Evolutionary conservation across 2,797 vertebrate species (phyloP), one percentile per base, ranked within the genome.

Genomic region (Tragelaphus oryx): DNA sequence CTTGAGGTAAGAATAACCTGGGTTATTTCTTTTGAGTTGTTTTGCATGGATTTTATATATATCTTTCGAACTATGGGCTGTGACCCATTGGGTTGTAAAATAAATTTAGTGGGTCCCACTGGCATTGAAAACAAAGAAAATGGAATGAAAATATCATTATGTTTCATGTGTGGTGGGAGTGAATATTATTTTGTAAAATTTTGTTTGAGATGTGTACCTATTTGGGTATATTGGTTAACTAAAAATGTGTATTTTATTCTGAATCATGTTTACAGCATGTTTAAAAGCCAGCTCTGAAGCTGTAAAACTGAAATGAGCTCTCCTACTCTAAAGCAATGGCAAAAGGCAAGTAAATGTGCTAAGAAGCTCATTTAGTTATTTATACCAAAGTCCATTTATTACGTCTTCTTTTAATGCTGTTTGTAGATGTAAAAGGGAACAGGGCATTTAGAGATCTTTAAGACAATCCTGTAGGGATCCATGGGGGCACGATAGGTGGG

Each of bases 241-340:
- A 75, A 94, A 94, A 91, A 82, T 60, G n/a, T 60, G 68, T 75
- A 24, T 88, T 93, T 95, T 33, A 55, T 22, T 84, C 12, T 50
- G 44, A 87, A 87, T 92, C 52, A n/a, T 88, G 46, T 79, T 84
- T 57, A 89, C 71, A 93, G 22, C 6, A 16, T 22, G 20, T 90
- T 93, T 89, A 85, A 90, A 81, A 93, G 48, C 7, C 33, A 54
- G 46, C 26, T 94, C 48, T 85, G n/a, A 87, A 90, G 24, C 30
- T 79, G 33, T 60, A 90, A 75, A 90, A 90, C 14, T 59, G 28
- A 96, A 68, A 91, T 24, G 75, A 89, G 59, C 65, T 59, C 55
- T 68, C 57, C 9, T 12, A 28, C 17, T 71, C 55, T 68, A 55
- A 33, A 94, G 60, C 50, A 85, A 93, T 33, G 75, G 60, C 87